These are phyloP conservation scores for Chalcis sispes DNA, from an alignment of 2,888 invertebrate genomes.

Conservation along the genomic window DNA sequence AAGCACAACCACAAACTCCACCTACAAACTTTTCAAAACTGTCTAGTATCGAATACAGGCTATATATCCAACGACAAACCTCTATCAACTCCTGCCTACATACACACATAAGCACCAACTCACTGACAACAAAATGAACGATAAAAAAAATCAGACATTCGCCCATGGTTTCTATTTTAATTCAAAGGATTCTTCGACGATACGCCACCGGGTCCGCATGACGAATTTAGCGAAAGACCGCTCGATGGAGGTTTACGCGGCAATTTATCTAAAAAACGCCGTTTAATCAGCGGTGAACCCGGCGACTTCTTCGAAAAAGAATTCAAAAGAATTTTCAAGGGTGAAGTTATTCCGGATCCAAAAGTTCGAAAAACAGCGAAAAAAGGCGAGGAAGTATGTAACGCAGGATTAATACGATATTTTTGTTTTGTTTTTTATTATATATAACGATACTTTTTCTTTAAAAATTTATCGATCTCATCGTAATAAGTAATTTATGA, in stretches of 20 bases:
- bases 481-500: too few species aligned
- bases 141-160: neutral
- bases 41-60: neutral
- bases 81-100: too few species aligned
- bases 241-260: slow-evolving; percentile 55
- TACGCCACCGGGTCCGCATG: slow-evolving; percentile 62
- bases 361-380: slow-evolving; percentile 44
- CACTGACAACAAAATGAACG: neutral
- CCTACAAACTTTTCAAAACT: neutral
- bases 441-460: too few species aligned
- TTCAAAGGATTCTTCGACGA: slow-evolving; percentile 67
- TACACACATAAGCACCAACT: neutral
- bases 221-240: slow-evolving; percentile 44
- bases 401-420: too few species aligned
- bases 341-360: too few species aligned
- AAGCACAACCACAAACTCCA: neutral
- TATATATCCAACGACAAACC: neutral
- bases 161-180: neutral
- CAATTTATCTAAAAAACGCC: slow-evolving; percentile 56
- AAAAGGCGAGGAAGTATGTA: slow-evolving; percentile 7
- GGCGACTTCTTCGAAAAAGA: slow-evolving; percentile 76
- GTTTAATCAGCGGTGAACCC: slow-evolving; percentile 61
- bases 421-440: neutral
- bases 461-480: too few species aligned
- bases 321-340: slow-evolving; percentile 75